Evolutionary conservation across 2,113 vertebrate genomes (phyloP).

Genomic region (Ibidorhyncha struthersii): DNA sequence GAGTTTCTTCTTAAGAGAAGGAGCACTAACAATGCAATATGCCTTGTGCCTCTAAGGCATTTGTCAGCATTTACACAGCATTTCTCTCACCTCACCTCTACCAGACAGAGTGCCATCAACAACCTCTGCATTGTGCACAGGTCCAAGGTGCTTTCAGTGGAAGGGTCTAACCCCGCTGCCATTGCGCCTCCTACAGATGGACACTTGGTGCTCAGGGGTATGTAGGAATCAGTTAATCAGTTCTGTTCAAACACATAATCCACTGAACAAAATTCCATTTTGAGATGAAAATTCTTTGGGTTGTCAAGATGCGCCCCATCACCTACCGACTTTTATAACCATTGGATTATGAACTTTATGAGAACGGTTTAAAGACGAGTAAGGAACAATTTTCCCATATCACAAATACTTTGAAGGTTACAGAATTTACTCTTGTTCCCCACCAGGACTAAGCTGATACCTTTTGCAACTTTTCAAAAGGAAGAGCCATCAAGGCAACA

Average conservation of each 20-base stretch:
- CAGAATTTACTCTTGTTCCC: neutral
- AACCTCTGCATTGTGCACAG: neutral
- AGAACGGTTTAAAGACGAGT: neutral
- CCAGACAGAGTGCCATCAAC: neutral
- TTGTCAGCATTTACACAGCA: neutral
- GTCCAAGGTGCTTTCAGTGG: neutral
- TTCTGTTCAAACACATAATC: neutral
- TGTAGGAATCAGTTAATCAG: neutral
- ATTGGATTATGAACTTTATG: neutral
- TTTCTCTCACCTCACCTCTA: neutral
- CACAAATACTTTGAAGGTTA: neutral
- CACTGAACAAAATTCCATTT: neutral
- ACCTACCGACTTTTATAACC: neutral
- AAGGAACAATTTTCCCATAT: neutral
- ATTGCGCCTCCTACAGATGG: neutral
- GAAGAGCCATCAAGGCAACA: neutral
- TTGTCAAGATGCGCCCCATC: neutral
- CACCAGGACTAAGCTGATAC: neutral
- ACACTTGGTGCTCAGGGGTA: fast-evolving
- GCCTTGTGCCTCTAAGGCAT: neutral
- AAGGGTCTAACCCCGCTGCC: neutral
- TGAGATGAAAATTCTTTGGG: neutral
- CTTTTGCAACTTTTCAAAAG: neutral
- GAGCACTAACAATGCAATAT: neutral
- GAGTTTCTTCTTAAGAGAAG: neutral